Conservation (phyloP, 2,113 vertebrate species). For the Epinephelus cyanopodus region DNA sequence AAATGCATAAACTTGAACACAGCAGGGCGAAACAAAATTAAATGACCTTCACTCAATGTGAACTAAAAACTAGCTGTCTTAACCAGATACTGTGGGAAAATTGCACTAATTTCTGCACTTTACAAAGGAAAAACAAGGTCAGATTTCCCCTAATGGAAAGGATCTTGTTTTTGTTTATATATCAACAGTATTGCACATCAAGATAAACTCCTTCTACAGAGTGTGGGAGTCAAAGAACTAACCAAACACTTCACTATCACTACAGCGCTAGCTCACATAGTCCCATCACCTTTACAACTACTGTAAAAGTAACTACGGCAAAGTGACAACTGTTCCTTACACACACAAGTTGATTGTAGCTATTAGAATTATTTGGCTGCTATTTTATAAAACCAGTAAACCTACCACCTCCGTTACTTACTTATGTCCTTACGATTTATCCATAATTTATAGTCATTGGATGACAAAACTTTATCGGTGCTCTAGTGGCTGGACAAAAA, state of each 20-base stretch:
- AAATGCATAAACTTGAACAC: slow-evolving; percentile 37
- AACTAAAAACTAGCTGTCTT: slow-evolving; percentile 43
- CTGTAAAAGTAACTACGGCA: slow-evolving; percentile 65
- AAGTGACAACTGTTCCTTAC: slow-evolving; percentile 58
- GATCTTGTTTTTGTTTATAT: slow-evolving; percentile 37
- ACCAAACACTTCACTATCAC: slow-evolving; percentile 66
- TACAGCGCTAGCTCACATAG: slow-evolving; percentile 62
- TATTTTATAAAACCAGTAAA: slow-evolving; percentile 53
- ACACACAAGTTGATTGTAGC: slow-evolving; percentile 60
- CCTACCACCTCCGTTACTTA: slow-evolving; percentile 42
- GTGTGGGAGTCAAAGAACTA: slow-evolving; percentile 52
- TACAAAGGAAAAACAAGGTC: slow-evolving; percentile 62
- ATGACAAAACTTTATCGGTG: slow-evolving; percentile 20
- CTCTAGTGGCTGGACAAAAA: slow-evolving; percentile 29
- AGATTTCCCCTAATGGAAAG: slow-evolving; percentile 47
- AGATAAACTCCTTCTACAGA: slow-evolving; percentile 60
- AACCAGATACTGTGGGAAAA: slow-evolving; percentile 43
- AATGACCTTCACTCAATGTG: slow-evolving; percentile 37
- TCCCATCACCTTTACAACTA: slow-evolving; percentile 64
- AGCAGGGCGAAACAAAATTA: slow-evolving; percentile 43
- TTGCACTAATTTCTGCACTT: slow-evolving; percentile 43
- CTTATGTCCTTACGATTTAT: slow-evolving; percentile 45
- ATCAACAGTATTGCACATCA: slow-evolving; percentile 73
- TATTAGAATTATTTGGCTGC: slow-evolving; percentile 62
- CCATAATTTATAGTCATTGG: slow-evolving; percentile 38